These are phyloP conservation scores for Willowsia nigromaculata DNA, from an alignment of 2,888 invertebrate species.

Conservation along the genomic window DNA sequence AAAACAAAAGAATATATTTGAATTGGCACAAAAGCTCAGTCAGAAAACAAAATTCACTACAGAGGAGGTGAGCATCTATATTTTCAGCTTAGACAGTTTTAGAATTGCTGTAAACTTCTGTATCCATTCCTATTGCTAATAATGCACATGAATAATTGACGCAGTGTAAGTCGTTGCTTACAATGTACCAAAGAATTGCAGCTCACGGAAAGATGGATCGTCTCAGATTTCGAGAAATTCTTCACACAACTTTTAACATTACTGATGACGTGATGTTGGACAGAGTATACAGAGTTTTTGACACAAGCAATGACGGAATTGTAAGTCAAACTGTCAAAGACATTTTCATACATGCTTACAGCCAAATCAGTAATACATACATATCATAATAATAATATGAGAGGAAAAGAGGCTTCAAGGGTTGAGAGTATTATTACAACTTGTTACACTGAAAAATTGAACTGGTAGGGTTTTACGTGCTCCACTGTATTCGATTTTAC, in stretches of 20 bases:
- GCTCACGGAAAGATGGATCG: slow-evolving; percentile 66
- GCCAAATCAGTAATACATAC: too few species aligned
- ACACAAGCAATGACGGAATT: slow-evolving; percentile 62
- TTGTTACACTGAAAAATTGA: background rate
- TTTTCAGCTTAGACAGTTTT: background rate
- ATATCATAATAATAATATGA: background rate
- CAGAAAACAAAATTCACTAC: slow-evolving; percentile 63
- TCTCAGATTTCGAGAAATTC: slow-evolving; percentile 66
- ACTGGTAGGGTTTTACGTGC: background rate
- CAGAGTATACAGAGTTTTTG: slow-evolving; percentile 67
- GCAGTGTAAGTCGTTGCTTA: slow-evolving; percentile 64
- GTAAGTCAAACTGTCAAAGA: slow-evolving; percentile 46
- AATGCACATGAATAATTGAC: background rate
- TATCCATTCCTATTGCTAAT: background rate
- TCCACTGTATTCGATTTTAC: background rate
- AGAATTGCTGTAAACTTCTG: background rate
- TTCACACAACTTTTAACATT: slow-evolving; percentile 69
- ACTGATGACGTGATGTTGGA: slow-evolving; percentile 73
- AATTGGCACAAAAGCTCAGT: slow-evolving; percentile 66
- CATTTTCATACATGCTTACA: too few species aligned
- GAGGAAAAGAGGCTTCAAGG: background rate
- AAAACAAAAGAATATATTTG: slow-evolving; percentile 66
- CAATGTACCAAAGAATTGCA: slow-evolving; percentile 65
- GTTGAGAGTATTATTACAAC: background rate
- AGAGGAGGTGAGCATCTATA: slow-evolving; percentile 62